Evolutionary conservation across 2,113 vertebrate species (phyloP).

Genomic region (Geothlypis trichas): DNA sequence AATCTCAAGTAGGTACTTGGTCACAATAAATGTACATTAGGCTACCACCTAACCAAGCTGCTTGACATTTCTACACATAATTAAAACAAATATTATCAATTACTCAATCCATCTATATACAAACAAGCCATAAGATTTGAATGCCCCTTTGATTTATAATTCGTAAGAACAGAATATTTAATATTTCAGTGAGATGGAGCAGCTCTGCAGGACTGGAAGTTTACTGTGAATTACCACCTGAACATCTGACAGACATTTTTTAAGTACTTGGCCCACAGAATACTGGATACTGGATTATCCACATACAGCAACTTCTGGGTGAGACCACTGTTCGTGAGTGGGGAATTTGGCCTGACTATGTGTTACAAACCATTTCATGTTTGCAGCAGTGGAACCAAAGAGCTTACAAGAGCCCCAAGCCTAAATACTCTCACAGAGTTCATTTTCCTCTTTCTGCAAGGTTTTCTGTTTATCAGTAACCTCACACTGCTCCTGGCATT

Average conservation of each 20-base stretch:
- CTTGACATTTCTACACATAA: background rate
- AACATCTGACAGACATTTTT: background rate
- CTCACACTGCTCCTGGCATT: background rate
- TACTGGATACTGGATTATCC: background rate
- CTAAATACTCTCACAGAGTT: background rate
- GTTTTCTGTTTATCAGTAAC: background rate
- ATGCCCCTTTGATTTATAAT: background rate
- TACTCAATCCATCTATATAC: background rate
- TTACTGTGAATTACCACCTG: background rate
- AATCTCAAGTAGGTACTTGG: background rate
- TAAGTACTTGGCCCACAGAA: background rate
- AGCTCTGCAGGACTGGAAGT: background rate
- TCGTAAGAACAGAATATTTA: background rate
- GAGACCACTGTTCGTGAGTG: background rate
- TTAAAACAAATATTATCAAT: slow-evolving; percentile 26
- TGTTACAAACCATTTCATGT: background rate
- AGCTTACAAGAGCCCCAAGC: background rate
- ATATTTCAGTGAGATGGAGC: background rate
- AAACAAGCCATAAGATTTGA: background rate
- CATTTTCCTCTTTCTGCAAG: background rate
- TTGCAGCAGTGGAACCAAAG: background rate
- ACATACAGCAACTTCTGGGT: background rate
- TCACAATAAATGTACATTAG: background rate
- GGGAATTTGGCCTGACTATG: background rate
- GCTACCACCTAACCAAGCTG: background rate